phyloP scores from a whole-genome alignment of 2,797 vertebrate genomes.

The Paramormyrops hopkinsi region DNA sequence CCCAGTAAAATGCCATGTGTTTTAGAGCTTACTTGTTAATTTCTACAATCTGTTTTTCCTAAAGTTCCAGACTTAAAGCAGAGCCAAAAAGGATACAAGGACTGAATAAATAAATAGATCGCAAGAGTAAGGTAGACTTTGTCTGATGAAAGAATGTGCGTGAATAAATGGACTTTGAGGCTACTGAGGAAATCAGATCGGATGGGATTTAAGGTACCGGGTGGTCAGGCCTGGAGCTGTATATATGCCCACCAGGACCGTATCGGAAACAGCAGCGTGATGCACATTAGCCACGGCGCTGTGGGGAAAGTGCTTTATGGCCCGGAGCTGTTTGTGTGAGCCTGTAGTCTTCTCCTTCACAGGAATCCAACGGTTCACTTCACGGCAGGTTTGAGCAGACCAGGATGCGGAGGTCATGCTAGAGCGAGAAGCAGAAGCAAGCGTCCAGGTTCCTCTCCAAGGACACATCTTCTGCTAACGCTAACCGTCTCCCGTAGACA shows the following conservation, averaged over 20 bases:
- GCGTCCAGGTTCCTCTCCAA: neutral
- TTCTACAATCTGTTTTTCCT: neutral
- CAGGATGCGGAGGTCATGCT: neutral
- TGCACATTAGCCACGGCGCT: neutral
- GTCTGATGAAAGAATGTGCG: neutral
- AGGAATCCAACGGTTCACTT: neutral
- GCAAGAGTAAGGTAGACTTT: neutral
- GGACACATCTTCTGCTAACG: neutral
- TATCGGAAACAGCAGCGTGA: neutral
- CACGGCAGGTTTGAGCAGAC: neutral
- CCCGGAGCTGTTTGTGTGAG: neutral
- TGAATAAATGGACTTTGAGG: neutral
- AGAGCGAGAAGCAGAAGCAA: neutral
- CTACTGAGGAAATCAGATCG: neutral
- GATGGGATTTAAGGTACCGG: neutral
- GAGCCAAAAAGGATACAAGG: neutral
- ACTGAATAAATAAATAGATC: neutral
- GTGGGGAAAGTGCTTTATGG: neutral
- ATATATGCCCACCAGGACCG: neutral
- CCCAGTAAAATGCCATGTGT: conserved; percentile 2
- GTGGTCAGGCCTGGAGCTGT: neutral
- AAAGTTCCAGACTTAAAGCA: neutral
- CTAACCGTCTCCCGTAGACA: neutral
- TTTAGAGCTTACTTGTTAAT: neutral
- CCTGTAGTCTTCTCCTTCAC: neutral